A percentile compares a stretch with the other conserved stretches of the same genome.
Evolutionary conservation across 2,113 vertebrate species (phyloP).

Genomic region (Notarius quadriscutis): DNA sequence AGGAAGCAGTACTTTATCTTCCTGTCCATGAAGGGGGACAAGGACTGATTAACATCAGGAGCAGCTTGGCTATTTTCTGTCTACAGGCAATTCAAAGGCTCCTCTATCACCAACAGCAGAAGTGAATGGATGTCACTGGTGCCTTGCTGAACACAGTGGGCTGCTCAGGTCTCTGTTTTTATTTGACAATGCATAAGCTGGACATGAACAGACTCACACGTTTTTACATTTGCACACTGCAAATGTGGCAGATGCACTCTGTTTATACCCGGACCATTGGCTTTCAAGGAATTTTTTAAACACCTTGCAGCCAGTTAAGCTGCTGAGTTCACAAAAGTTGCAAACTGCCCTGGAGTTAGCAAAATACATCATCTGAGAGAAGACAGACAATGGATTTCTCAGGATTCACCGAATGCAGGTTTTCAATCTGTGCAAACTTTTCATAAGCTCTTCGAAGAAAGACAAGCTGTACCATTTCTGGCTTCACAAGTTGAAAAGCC

Average conservation of each 20-base stretch:
- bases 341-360: not conserved
- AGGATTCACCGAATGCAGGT: not conserved
- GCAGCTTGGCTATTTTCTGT: not conserved
- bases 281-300: not conserved
- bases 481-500: not conserved
- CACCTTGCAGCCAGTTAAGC: not conserved
- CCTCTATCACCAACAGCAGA: slow-evolving; percentile 1
- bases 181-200: not conserved
- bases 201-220: not conserved
- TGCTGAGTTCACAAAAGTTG: not conserved
- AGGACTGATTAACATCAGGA: slow-evolving; percentile 3
- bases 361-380: not conserved
- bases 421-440: slow-evolving; percentile 8
- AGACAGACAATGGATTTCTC: not conserved
- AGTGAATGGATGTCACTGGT: not conserved
- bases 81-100: not conserved
- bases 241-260: not conserved
- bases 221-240: not conserved
- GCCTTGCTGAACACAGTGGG: not conserved
- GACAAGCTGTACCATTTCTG: not conserved
- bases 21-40: not conserved
- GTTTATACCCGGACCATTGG: not conserved
- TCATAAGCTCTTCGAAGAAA: not conserved
- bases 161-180: not conserved
- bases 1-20: slow-evolving; percentile 13